Evolutionary conservation across 2,113 vertebrate species (phyloP), one percentile per base, ranked within the genome.

Genomic region (Narcine bancroftii): DNA sequence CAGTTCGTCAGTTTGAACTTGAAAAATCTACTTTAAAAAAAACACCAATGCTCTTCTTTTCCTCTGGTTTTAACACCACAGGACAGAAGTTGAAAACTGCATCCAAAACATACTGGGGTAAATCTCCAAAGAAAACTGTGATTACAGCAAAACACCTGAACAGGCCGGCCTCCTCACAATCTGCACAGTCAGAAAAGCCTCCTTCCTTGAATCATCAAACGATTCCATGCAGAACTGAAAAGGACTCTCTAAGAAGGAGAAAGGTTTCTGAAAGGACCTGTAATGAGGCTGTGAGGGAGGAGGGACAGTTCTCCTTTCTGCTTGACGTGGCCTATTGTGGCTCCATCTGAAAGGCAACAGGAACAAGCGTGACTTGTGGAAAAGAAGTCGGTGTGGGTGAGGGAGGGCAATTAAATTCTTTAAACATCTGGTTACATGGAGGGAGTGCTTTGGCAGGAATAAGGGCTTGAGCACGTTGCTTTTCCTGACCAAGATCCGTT

Each of bases 401-500:
- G 5, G 45, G 3, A 83, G 15, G 81, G 81, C n/a, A 63, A 87
- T 87, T 63, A 63, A 56, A 60, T 63, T n/a, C n/a, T n/a, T 60
- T 15, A 9, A 36, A 60, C 53, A 87, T 87, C 81, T 87, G 81
- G 81, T 36, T 60, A 87, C 19, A 1, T 60, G 36, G 24, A 50
- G 42, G 24, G 45, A 26, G 9, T 26, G 45, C 6, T 29, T 26
- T 39, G 45, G 7, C 76, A 79, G 76, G 33, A 36, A 60, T 13
- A 63, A 39, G 53, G 53, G 19, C 33, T 36, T 60, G 33, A n/a
- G 60, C 2, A 63, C 81, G 21, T n/a, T 21, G 33, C 53, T 21
- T 60, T 33, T 29, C 81, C 81, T 60, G 81, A 87, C 81, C 60
- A 87, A 21, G 81, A 87, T 87, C 81, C 81, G 60, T 87, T 36